A percentile compares a stretch with the other conserved stretches of the same genome.
Conservation (phyloP, 2,797 vertebrate genomes). For the Pangasius macronema region DNA sequence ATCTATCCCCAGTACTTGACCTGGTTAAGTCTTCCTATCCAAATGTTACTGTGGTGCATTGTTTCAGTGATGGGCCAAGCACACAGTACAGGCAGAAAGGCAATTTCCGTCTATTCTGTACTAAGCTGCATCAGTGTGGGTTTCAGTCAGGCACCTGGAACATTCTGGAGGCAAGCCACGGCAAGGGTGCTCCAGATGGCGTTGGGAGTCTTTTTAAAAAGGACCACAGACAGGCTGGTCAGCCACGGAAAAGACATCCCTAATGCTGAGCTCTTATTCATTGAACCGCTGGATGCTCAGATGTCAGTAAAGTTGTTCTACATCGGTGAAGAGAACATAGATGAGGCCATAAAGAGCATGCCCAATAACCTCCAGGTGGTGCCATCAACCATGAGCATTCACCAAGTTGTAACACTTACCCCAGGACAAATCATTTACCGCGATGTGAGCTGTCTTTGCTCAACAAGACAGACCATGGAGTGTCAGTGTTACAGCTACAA, state of each 20-base stretch:
- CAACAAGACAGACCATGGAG: neutral
- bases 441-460: neutral
- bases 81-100: neutral
- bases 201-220: too few species aligned
- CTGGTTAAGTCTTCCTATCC: neutral
- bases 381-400: neutral
- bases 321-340: too few species aligned
- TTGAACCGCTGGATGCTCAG: too few species aligned
- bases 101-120: neutral
- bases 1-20: neutral
- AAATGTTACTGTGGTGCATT: neutral
- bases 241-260: too few species aligned
- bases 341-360: neutral
- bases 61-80: neutral
- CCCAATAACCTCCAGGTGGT: neutral
- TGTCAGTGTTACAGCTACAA: neutral
- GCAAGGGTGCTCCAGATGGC: too few species aligned
- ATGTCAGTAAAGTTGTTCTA: too few species aligned
- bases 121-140: neutral
- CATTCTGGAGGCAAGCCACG: too few species aligned
- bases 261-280: too few species aligned
- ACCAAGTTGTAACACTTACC: neutral
- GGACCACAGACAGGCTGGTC: too few species aligned
- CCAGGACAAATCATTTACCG: neutral
- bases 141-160: neutral